A percentile compares a stretch with the other conserved stretches of the same genome.
Evolutionary conservation across 1,140 invertebrate species (phyloP).

Genomic region (Apolygus lucorum): DNA sequence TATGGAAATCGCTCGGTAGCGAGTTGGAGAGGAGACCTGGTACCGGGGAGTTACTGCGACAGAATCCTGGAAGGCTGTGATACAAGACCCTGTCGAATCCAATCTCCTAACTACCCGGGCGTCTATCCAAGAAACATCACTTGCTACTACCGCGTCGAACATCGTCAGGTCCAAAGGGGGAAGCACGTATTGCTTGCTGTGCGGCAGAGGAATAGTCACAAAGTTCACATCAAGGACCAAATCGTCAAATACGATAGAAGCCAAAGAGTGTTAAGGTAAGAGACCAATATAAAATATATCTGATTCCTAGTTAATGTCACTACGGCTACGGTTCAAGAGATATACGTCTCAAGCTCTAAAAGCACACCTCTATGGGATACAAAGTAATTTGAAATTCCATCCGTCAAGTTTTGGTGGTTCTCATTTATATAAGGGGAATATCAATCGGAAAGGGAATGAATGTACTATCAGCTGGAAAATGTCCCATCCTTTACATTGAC

Average conservation of each 20-base stretch:
- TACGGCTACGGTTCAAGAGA: too few relatives aligned
- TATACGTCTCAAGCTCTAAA: too few relatives aligned
- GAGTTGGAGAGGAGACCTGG: conserved; percentile 58
- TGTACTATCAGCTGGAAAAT: too few relatives aligned
- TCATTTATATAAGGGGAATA: too few relatives aligned
- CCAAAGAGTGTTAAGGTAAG: conserved; percentile 61
- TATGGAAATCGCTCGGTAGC: conserved; percentile 63
- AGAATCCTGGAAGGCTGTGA: conserved; percentile 61
- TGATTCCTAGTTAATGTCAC: too few relatives aligned
- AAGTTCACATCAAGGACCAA: conserved; percentile 71
- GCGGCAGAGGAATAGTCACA: conserved; percentile 62
- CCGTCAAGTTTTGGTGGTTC: too few relatives aligned
- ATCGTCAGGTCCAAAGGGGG: conserved; percentile 56
- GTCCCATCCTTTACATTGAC: too few relatives aligned
- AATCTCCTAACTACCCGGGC: conserved; percentile 78
- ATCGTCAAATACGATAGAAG: conserved; percentile 64
- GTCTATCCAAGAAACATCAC: conserved; percentile 76
- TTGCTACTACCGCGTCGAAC: conserved; percentile 67
- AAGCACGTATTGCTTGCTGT: conserved; percentile 63
- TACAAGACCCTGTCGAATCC: conserved; percentile 55
- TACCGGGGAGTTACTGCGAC: conserved; percentile 67
- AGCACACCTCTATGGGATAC: too few relatives aligned
- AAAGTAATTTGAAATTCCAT: too few relatives aligned
- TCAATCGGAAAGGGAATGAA: too few relatives aligned
- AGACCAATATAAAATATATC: too few relatives aligned